Percentiles rank a stretch among this genome's conserved stretches.
phyloP scores from a whole-genome alignment of 35 echinoderm and acorn worm genomes.

The Ptychodera flava region DNA sequence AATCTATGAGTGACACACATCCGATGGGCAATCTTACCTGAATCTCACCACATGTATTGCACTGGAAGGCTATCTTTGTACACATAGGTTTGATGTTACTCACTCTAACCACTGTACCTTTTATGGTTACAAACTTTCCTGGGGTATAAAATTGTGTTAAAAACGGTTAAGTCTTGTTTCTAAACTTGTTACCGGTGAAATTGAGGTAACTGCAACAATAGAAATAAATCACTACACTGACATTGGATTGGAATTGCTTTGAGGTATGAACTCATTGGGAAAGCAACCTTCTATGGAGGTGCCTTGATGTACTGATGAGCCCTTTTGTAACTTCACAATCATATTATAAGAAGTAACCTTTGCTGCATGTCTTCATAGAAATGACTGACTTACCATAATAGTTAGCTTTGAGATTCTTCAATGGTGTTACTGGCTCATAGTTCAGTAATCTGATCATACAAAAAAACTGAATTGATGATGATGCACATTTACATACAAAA shows the following conservation, averaged over 20 bases:
- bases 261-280: too few relatives aligned
- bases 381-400: constrained; percentile 93
- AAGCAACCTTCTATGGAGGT: too few relatives aligned
- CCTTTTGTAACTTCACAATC: too few relatives aligned
- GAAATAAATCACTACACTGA: too few relatives aligned
- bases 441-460: constrained; percentile 66
- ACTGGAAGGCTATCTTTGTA: constrained; percentile 97
- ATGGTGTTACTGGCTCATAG: constrained; percentile 79
- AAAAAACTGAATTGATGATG: constrained; percentile 1
- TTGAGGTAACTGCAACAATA: too few relatives aligned
- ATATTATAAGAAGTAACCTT: too few relatives aligned
- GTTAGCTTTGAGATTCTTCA: constrained; percentile 95
- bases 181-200: too few relatives aligned
- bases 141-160: constrained; percentile 3
- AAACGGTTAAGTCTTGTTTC: too few relatives aligned
- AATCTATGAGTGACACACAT: too few relatives aligned
- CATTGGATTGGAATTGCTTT: too few relatives aligned
- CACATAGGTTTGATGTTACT: constrained; percentile 94
- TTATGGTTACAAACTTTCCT: constrained; percentile 85
- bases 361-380: too few relatives aligned
- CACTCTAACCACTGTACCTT: constrained; percentile 93
- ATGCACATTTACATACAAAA: background rate
- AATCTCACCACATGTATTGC: constrained; percentile 90
- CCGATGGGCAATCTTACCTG: constrained; percentile 61
- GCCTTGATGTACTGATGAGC: too few relatives aligned